Percentiles rank a stretch among this genome's conserved stretches.
These are phyloP conservation scores for Forbesichthys agassizii DNA, from an alignment of 2,113 vertebrate genomes.

Conservation along the genomic window DNA sequence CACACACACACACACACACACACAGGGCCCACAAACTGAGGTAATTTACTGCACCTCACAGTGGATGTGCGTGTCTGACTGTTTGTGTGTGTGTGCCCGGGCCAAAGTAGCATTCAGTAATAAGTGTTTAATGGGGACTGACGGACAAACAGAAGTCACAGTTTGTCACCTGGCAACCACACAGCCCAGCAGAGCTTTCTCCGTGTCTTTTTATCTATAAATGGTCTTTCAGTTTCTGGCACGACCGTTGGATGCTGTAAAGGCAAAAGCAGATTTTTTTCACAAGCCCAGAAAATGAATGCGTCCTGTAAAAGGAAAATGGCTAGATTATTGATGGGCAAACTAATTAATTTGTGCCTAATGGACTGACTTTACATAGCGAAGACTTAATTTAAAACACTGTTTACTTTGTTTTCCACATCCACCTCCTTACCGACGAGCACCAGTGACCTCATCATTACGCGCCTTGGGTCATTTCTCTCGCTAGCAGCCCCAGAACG, in stretches of 20 bases:
- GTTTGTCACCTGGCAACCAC: constrained; percentile 34
- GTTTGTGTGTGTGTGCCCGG: constrained; percentile 1
- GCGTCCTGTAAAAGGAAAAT: no score
- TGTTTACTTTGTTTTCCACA: constrained; percentile 43
- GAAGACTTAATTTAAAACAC: constrained; percentile 21
- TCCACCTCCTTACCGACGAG: constrained; percentile 32
- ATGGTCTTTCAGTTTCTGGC: no score
- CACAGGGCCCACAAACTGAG: background rate
- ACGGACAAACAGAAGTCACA: constrained; percentile 1
- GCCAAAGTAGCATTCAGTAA: constrained; percentile 6
- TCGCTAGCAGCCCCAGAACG: constrained; percentile 35
- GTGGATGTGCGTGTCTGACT: constrained; percentile 4
- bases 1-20: constrained; percentile 28
- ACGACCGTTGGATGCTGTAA: no score
- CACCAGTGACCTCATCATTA: constrained; percentile 13
- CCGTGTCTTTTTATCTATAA: no score
- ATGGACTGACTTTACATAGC: background rate
- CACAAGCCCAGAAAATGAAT: no score
- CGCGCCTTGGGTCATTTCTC: constrained; percentile 47
- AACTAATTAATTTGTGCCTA: no score
- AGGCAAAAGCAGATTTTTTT: no score
- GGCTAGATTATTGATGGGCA: no score
- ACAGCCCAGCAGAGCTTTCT: background rate
- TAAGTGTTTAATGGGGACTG: constrained; percentile 27
- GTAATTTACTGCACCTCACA: background rate